Conservation (phyloP, 2,888 invertebrate genomes). For the Coenonympha arcania region DNA sequence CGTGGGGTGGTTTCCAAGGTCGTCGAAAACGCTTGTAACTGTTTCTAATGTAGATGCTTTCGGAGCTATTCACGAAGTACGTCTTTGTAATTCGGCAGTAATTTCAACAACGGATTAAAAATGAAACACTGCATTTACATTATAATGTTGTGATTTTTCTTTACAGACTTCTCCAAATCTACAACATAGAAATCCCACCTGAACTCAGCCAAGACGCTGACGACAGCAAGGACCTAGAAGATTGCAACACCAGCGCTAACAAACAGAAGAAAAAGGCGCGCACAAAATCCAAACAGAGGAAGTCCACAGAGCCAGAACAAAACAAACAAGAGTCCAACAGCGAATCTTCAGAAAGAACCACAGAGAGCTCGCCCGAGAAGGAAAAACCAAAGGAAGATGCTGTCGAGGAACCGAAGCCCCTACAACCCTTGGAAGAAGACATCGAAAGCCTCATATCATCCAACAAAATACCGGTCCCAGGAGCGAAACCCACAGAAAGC, state of each 20-base stretch:
- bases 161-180: constrained; percentile 81
- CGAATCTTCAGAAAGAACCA: constrained; percentile 53
- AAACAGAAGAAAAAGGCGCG: constrained; percentile 61
- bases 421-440: constrained; percentile 55
- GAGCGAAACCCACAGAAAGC: constrained; percentile 43
- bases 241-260: constrained; percentile 40
- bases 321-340: constrained; percentile 46
- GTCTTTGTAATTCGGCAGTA: too few species aligned
- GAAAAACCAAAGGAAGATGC: constrained; percentile 38
- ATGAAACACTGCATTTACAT: too few species aligned
- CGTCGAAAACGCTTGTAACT: too few species aligned
- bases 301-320: constrained; percentile 56
- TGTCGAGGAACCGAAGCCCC: constrained; percentile 16
- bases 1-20: too few species aligned
- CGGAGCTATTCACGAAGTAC: too few species aligned
- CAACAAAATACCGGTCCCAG: constrained; percentile 64
- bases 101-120: too few species aligned
- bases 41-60: too few species aligned
- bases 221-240: constrained; percentile 46
- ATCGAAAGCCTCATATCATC: constrained; percentile 70
- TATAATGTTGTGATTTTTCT: too few species aligned
- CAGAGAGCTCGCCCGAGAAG: constrained; percentile 56
- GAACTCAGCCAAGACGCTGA: constrained; percentile 67
- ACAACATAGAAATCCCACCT: constrained; percentile 79
- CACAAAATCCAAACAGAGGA: constrained; percentile 57